Evolutionary conservation across 1,140 invertebrate genomes (phyloP).

Genomic region (Nilaparvata lugens): DNA sequence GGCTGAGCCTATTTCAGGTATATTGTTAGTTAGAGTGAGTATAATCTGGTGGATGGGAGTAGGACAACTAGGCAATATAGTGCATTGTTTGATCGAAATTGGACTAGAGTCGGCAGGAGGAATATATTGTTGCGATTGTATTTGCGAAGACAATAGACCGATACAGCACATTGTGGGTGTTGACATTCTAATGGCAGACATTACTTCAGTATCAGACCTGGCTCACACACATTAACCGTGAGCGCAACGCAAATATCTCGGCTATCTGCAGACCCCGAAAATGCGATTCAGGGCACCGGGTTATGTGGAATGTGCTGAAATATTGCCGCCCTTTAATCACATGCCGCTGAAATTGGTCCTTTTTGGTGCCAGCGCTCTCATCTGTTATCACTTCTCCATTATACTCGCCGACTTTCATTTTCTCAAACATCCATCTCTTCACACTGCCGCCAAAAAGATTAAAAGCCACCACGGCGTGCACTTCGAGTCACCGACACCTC

Average conservation of each 20-base stretch:
- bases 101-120: neutral
- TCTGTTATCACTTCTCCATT: constrained; percentile 5
- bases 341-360: constrained; percentile 1
- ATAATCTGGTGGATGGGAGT: too few relatives aligned
- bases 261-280: neutral
- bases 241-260: neutral
- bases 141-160: neutral
- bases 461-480: too few relatives aligned
- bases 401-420: neutral
- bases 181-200: constrained; percentile 2
- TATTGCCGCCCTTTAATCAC: constrained; percentile 1
- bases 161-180: neutral
- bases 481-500: too few relatives aligned
- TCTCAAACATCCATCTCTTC: neutral
- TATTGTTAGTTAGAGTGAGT: too few relatives aligned
- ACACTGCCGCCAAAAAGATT: neutral
- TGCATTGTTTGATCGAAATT: too few relatives aligned
- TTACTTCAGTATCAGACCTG: constrained; percentile 1
- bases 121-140: constrained; percentile 2
- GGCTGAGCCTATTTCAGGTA: too few relatives aligned
- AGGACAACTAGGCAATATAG: too few relatives aligned
- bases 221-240: neutral
- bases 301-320: constrained; percentile 3
- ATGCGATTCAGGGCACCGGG: neutral
- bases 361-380: neutral